Evolutionary conservation across 2,888 invertebrate species (phyloP).

Genomic region (Drosophila colorata): DNA sequence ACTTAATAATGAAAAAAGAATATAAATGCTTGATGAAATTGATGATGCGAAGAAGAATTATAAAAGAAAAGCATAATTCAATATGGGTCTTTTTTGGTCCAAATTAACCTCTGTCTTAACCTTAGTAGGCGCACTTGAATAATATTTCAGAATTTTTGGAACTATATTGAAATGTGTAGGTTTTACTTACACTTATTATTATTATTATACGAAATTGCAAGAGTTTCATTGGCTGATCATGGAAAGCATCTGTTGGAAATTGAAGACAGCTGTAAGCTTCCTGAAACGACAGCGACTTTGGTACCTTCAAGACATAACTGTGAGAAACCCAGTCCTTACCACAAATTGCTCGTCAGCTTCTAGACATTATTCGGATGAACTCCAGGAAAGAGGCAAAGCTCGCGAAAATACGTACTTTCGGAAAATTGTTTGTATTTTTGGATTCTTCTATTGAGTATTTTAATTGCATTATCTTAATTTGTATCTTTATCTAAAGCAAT

Average conservation of each 20-base stretch:
- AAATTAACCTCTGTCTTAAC: not conserved
- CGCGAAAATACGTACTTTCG: constrained; percentile 52
- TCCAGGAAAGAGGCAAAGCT: constrained; percentile 41
- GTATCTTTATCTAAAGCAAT: constrained; percentile 10
- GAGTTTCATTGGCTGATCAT: not conserved
- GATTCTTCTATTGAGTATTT: not conserved
- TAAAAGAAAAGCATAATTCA: not conserved
- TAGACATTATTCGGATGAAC: constrained; percentile 9
- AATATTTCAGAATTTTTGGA: not conserved
- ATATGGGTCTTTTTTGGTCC: not conserved
- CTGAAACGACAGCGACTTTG: no score
- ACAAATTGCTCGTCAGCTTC: no score
- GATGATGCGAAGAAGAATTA: no score
- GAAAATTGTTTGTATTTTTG: constrained; percentile 45
- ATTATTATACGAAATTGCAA: no score
- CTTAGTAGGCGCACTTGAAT: not conserved
- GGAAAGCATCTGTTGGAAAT: not conserved
- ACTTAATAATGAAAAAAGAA: no score
- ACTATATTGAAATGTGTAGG: no score
- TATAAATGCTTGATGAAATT: no score
- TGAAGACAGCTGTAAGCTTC: no score
- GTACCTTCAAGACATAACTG: no score
- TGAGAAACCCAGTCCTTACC: no score
- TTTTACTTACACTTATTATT: no score
- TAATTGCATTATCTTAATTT: not conserved